Conservation (phyloP, 2,797 vertebrate species). For the Bovichtus diacanthus region DNA sequence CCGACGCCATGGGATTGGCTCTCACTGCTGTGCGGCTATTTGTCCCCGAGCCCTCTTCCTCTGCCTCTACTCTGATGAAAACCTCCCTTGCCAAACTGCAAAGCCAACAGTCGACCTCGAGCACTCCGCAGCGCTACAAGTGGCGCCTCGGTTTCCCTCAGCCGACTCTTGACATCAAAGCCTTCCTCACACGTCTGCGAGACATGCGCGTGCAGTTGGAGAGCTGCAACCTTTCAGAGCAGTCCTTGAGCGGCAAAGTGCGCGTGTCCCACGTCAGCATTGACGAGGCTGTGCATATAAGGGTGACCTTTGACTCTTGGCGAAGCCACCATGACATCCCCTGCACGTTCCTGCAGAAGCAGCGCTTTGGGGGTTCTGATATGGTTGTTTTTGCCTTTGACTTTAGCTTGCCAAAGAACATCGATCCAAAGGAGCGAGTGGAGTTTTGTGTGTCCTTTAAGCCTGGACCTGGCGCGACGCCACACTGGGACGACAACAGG, state of each 20-base stretch:
- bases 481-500: conserved; percentile 81
- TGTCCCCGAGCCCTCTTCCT: conserved; percentile 40
- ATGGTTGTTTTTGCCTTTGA: conserved; percentile 82
- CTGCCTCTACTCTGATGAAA: neutral
- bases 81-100: conserved; percentile 21
- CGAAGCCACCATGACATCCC: conserved; percentile 78
- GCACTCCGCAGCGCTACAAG: conserved; percentile 33
- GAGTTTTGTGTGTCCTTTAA: conserved; percentile 84
- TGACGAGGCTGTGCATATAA: conserved; percentile 77
- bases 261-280: conserved; percentile 68
- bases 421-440: conserved; percentile 44
- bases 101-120: conserved; percentile 14
- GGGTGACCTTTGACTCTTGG: conserved; percentile 86
- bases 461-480: conserved; percentile 46
- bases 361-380: conserved; percentile 29
- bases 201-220: conserved; percentile 78
- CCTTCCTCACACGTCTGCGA: conserved; percentile 66
- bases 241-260: conserved; percentile 79
- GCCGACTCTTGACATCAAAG: conserved; percentile 63
- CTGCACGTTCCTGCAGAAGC: conserved; percentile 76
- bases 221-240: conserved; percentile 80
- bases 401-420: conserved; percentile 70
- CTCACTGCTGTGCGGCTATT: conserved; percentile 84
- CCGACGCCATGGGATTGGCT: conserved; percentile 85
- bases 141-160: conserved; percentile 80